Evolutionary conservation across 1,140 invertebrate species (phyloP), one percentile per base, ranked within the genome.

Genomic region (Zaprionus nigranus): DNA sequence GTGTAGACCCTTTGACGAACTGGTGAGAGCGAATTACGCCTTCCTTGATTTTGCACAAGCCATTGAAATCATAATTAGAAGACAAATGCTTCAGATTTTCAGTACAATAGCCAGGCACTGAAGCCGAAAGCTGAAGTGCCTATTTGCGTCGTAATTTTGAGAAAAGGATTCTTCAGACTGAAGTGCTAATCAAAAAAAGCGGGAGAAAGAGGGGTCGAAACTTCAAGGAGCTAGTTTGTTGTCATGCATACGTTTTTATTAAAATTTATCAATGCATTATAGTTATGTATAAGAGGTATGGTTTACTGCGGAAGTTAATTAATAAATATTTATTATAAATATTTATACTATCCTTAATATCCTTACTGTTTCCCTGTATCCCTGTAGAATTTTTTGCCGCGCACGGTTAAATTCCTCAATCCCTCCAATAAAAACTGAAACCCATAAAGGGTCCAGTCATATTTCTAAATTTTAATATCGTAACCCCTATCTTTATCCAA

Each of bases 1-100:
- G 30, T 38, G 15, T 40, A 38, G n/a, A 15, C 12, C 36, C 49
- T 57, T 63, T 75, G 72, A 75, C 36, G 63, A 49, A 73, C 75
- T 82, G 85, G 85, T 90, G 85, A 90, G 85, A 90, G 78, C 81
- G 86, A 90, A 90, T 85, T 90, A 90, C 85, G 85, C 85, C 85
- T 90, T 79, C 81, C 78, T 90, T 90, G 85, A 90, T 90, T 90
- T 82, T 76, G 78, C 57, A 46, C 36, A 81, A 74, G 40, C 81
- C 56, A 82, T 86, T 82, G 60, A 87, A 86, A 87, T 82, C 71
- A 87, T 86, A 86, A 86, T 86, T 86, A 86, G 82, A 86, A 86
- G 76, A 86, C 83, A 86, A 86, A 79, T 82, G 75, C 56, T 61
- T 78, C 53, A 54, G 56, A 66, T 77, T 66, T 51, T 51, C 6